Base-by-base conservation (phyloP, 1,140 invertebrate genomes). In the Battus philenor region DNA sequence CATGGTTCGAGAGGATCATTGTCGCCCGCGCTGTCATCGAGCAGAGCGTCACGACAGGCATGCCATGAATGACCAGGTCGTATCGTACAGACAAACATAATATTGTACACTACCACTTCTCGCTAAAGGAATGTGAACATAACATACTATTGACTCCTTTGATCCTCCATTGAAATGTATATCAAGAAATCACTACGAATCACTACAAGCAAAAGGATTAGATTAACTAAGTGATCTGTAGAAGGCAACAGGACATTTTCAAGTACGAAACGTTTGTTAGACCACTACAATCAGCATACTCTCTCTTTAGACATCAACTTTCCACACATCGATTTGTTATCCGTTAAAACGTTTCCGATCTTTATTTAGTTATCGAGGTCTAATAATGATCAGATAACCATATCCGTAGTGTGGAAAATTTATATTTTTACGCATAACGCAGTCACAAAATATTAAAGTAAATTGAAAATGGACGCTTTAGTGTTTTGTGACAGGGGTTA, bases 171-270 rank as follows among this genome's bases (percentile, higher is more conserved):
- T 52, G 59, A 48, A 61, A 71, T 68, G 43, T 57, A 58, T 53
- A 68, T 50, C 65, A 62, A 65, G 29, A 68, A 59, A 62, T 64
- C 63, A 68, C 74, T 80, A 82, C 74, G 67, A 59, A 62, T 64
- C 63, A 68, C 74, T 80, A 82, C 74, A 84, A 80, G 76, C 68
- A 63, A 59, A 71, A 69, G 46, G 54, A 59, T 61, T 59, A 63
- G 55, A 61, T 68, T 47, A 49, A 57, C 55, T 68, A 54, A 50
- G 56, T 59, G 56, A 60, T 44, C 47, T 20, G 56, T 30, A 64
- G 68, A 72, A 80, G 74, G 17, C 46, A 80, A 72, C 80, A 80
- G 78, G 78, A 77, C 62, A 46, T 47, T 55, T 24, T 46, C 36
- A 58, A 44, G 44, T 32, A 54, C 50, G 44, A 50, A 54, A 45